Evolutionary conservation across 2,888 invertebrate species (phyloP).

Genomic region (Erebia aethiops): DNA sequence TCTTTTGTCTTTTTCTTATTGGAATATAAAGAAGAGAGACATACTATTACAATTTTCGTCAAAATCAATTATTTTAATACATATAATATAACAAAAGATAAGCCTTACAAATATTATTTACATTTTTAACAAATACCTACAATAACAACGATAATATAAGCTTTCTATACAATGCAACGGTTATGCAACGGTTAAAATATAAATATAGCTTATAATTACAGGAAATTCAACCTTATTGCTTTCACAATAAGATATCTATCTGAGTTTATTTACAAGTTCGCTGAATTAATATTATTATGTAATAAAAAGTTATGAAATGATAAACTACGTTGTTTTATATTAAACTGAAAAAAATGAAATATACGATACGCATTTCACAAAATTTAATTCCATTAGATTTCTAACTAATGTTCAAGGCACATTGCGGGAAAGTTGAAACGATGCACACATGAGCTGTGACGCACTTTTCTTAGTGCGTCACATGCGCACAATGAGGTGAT

Average conservation of each 20-base stretch:
- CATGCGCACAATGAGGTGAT: too few species aligned
- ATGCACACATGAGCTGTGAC: too few species aligned
- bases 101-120: constrained; percentile 35
- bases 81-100: background rate
- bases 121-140: constrained; percentile 30
- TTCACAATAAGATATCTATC: background rate
- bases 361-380: too few species aligned
- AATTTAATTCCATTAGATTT: too few species aligned
- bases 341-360: background rate
- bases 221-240: constrained; percentile 5
- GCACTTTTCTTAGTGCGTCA: too few species aligned
- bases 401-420: too few species aligned
- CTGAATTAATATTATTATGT: background rate
- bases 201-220: background rate
- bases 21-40: too few species aligned
- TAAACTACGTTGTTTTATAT: background rate
- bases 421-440: too few species aligned
- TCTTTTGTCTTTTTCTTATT: too few species aligned
- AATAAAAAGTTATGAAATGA: background rate
- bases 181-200: constrained; percentile 7
- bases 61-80: too few species aligned
- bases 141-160: constrained; percentile 33
- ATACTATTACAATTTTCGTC: too few species aligned
- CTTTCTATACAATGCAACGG: constrained; percentile 27
- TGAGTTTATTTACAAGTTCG: constrained; percentile 12